A percentile compares a stretch with the other conserved stretches of the same genome.
phyloP scores from a whole-genome alignment of 2,113 vertebrate genomes.

The Leucopsar rothschildi region DNA sequence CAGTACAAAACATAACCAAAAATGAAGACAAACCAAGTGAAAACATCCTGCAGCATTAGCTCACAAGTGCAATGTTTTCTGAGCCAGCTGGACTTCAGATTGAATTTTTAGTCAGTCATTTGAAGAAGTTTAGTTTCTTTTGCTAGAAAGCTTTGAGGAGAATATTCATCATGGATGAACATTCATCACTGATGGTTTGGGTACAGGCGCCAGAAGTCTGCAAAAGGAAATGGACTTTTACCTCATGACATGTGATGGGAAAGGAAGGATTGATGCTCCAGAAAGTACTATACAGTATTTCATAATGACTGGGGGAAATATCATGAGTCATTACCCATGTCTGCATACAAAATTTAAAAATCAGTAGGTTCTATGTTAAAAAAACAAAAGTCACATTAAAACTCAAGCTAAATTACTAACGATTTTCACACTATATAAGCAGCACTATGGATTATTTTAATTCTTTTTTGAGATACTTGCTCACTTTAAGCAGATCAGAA shows the following conservation, averaged over 20 bases:
- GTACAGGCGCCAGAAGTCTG: not conserved
- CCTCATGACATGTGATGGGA: not conserved
- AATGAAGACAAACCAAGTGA: not conserved
- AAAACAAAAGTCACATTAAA: not conserved
- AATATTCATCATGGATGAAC: not conserved
- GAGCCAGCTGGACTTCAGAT: not conserved
- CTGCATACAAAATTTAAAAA: not conserved
- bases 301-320: not conserved
- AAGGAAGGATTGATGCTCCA: not conserved
- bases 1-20: not conserved
- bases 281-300: not conserved
- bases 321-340: not conserved
- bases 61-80: not conserved
- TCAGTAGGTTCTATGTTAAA: not conserved
- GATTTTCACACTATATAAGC: not conserved
- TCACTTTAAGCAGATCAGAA: not conserved
- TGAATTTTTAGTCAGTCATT: not conserved
- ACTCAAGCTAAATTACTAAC: not conserved
- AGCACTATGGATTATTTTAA: not conserved
- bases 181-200: not conserved
- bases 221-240: not conserved
- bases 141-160: not conserved
- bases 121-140: not conserved
- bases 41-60: not conserved
- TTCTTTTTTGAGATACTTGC: not conserved